Evolutionary conservation across 2,797 vertebrate genomes (phyloP).

Genomic region (Vultur gryphus): DNA sequence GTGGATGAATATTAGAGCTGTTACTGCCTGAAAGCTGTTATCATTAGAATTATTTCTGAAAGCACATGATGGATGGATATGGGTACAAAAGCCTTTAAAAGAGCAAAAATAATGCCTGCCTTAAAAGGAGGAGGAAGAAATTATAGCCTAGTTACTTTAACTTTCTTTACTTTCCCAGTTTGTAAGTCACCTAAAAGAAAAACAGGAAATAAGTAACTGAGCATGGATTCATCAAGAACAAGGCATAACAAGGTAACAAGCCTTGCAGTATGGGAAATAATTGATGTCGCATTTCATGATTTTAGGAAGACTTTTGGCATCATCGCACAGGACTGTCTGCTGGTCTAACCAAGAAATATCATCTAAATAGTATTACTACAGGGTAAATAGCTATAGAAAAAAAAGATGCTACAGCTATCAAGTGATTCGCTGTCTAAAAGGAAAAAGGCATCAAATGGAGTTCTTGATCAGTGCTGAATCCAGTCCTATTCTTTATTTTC

Average conservation of each 20-base stretch:
- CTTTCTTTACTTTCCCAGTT: background rate
- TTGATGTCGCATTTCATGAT: fast-evolving
- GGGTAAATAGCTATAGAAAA: background rate
- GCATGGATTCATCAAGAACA: background rate
- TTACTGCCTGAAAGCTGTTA: background rate
- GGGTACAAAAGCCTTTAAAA: background rate
- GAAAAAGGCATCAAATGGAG: background rate
- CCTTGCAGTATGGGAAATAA: background rate
- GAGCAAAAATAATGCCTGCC: background rate
- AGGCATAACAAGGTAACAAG: background rate
- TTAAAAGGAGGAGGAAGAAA: background rate
- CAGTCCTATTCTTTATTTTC: background rate
- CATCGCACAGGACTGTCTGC: background rate
- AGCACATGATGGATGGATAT: background rate
- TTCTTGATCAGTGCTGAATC: background rate
- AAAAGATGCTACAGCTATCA: background rate
- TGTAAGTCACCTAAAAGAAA: background rate
- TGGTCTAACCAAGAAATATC: background rate
- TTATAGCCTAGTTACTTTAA: background rate
- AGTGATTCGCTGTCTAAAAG: background rate
- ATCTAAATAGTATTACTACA: background rate
- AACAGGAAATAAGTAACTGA: background rate
- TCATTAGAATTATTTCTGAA: background rate
- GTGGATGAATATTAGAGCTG: background rate
- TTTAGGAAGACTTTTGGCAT: background rate